Evolutionary conservation across 23 tunicate genomes (phyloP), one percentile per base, ranked within the genome.

Genomic region (Halocynthia roretzi): DNA sequence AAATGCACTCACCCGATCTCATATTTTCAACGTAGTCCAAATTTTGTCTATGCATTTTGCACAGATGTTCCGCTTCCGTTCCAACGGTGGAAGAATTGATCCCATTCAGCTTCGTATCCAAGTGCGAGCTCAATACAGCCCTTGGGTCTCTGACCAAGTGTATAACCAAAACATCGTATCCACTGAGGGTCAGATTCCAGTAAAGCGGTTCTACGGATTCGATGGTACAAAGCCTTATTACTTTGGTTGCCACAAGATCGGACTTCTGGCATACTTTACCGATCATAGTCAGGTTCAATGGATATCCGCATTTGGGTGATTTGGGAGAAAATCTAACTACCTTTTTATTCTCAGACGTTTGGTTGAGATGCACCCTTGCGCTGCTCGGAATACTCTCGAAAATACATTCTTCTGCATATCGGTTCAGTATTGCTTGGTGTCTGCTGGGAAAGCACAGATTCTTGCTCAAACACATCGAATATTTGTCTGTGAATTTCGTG

Each of bases 101-200:
- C 10, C 31, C 19, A 6, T 65, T 48, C 0, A 65, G 19, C 9
- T 65, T 15, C 0, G 19, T 15, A 10, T 9, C 18, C n/a, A 87
- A 23, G 63, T 83, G 71, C n/a, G 93, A 87, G 6, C 83, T 15
- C 19, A 87, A 8, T 11, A 81, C 82, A 53, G 93, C 93, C 71
- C 93, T 76, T 2, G 93, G 93, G 49, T 87, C 93, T 11, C 93
- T 73, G 8, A 87, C 58, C 5, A 87, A 75, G 65, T 87, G 93
- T 17, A 87, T 62, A 19, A 87, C 40, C 52, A 10, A 65, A 20
- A 65, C 19, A 65, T 65, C 19, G 70, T 65, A 65, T 11, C 70
- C 70, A 10, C 19, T 11, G 10, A 8, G 22, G 10, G 54, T 19
- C n/a, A 58, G 17, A 22, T 61, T 52, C 7, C 71, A 71, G 10